Base-by-base conservation (phyloP, 2,888 invertebrate genomes). In the Belgica antarctica region DNA sequence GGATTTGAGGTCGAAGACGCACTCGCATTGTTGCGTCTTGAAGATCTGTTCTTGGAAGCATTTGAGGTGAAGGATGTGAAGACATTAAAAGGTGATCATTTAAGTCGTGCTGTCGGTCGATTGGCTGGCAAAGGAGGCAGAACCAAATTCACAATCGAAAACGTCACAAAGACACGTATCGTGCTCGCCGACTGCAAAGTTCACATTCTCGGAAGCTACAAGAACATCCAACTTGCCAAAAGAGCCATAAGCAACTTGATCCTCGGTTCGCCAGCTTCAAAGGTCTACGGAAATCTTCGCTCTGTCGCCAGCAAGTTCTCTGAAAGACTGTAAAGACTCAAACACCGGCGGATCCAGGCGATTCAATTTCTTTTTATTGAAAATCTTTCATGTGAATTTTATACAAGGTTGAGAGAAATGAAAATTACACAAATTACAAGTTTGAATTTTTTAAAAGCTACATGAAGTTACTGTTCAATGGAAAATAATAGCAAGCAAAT, bases 1-100 rank as follows among this genome's bases (percentile, higher is more conserved):
- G 99, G 99, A 3, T 99, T 99, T 79, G 96, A 97, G 75, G 92
- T 97, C 0, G 96, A 96, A 79, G 99, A 99, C 81, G 94, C 97
- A 0, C 79, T 99, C 71, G 97, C 99, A 0, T 81, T 99, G 1
- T 83, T 99, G 0, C 84, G 99, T 75, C 82, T 99, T 72, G 98
- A 99, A 78, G 98, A 99, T 80, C 81, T 99, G 7, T 99, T 97
- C 79, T 84, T 99, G 0, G 98, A 99, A 81, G 88, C 94, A 0
- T 99, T 99, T 80, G 94, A 99, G 84, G 85, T 99, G 1, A 92
- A 92, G 79, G 98, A 98, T 81, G 96, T 98, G 0, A 97, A 96
- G 80, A 93, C 92, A 1, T 80, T 98, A 62, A 90, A 92, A 78
- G 97, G 98, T 1, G 97, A 98, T 78, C 97, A 99, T 78, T 84